Evolutionary conservation across 2,797 vertebrate species (phyloP).

Genomic region (Pristis pectinata): DNA sequence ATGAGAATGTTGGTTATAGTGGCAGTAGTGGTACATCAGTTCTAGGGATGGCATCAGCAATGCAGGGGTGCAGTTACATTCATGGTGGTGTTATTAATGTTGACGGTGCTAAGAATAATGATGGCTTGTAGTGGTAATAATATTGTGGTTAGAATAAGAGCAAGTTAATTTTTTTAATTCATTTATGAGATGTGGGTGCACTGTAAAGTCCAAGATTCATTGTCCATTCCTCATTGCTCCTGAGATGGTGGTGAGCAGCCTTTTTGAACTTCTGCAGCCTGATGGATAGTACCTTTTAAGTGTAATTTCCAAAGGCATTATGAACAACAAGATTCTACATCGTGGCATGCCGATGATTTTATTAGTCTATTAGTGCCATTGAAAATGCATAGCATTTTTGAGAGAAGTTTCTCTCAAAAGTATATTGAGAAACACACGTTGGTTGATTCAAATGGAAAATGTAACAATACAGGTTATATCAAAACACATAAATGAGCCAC

Average conservation of each 20-base stretch:
- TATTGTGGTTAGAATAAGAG: no score
- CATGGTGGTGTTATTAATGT: background rate
- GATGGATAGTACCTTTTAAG: background rate
- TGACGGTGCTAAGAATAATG: background rate
- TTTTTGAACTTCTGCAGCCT: no score
- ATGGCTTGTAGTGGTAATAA: background rate
- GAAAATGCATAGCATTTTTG: background rate
- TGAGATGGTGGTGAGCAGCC: no score
- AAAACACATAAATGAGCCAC: background rate
- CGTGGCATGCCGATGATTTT: background rate
- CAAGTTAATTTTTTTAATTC: no score
- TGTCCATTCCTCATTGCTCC: no score
- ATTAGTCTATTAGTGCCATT: background rate
- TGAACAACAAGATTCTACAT: background rate
- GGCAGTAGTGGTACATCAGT: background rate
- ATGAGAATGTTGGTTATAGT: background rate
- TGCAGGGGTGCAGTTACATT: background rate
- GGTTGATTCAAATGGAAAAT: background rate
- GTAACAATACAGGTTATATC: background rate
- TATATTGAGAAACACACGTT: no score
- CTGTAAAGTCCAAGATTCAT: no score
- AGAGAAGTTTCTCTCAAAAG: background rate
- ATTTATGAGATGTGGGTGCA: no score
- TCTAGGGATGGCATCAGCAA: background rate
- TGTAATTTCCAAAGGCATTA: no score